phyloP scores from a whole-genome alignment of 1,140 invertebrate species.

The Lycorma delicatula region DNA sequence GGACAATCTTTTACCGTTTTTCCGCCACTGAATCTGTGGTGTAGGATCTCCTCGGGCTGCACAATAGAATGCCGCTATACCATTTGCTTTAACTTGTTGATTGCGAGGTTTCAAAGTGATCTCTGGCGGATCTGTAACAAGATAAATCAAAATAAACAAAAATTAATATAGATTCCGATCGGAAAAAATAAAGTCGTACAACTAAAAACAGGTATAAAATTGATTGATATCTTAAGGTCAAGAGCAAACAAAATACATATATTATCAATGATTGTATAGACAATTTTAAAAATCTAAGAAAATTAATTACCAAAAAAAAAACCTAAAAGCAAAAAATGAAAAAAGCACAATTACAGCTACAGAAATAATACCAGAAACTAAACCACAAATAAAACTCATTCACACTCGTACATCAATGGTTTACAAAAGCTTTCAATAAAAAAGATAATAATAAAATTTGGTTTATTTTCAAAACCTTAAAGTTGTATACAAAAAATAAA shows the following conservation, averaged over 20 bases:
- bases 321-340: background rate
- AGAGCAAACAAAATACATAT: background rate
- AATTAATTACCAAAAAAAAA: background rate
- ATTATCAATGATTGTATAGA: background rate
- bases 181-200: background rate
- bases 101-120: constrained; percentile 77
- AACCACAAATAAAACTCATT: no score
- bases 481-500: no score
- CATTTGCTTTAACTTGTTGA: constrained; percentile 77
- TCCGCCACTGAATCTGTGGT: constrained; percentile 82
- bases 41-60: constrained; percentile 81
- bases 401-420: no score
- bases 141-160: constrained; percentile 22
- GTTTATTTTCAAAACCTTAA: no score
- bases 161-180: background rate
- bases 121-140: constrained; percentile 77
- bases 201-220: background rate
- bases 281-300: background rate
- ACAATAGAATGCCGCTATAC: constrained; percentile 93
- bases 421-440: no score
- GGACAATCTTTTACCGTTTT: constrained; percentile 77
- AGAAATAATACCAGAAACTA: no score
- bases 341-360: no score
- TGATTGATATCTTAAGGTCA: background rate
- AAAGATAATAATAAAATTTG: no score